phyloP scores from a whole-genome alignment of 1,140 invertebrate genomes.

The Ooceraea biroi region DNA sequence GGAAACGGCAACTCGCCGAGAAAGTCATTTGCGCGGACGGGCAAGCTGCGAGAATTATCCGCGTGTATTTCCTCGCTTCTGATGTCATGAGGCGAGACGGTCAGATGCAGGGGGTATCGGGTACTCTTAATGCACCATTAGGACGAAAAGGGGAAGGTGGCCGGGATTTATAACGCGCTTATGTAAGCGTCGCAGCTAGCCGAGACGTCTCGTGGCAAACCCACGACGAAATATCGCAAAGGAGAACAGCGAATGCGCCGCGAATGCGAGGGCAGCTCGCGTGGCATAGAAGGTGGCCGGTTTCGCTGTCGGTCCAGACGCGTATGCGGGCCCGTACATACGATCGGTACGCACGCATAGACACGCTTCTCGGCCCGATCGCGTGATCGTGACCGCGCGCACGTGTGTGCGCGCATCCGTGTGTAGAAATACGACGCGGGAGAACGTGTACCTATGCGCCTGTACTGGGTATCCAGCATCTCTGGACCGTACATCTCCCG shows the following conservation, averaged over 20 bases:
- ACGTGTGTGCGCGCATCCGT: background rate
- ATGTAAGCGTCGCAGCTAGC: constrained; percentile 24
- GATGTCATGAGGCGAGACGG: too few relatives aligned
- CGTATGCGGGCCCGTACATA: constrained; percentile 37
- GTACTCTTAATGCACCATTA: constrained; percentile 19
- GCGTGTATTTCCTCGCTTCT: background rate
- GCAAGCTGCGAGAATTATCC: background rate
- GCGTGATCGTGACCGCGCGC: constrained; percentile 61
- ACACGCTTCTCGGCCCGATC: constrained; percentile 60
- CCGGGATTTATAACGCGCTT: constrained; percentile 47
- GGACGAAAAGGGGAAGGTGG: background rate
- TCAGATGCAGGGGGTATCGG: background rate
- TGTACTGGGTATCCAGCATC: background rate
- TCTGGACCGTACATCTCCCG: background rate
- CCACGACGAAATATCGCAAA: constrained; percentile 39
- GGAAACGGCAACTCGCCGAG: background rate
- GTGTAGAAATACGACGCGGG: constrained; percentile 17
- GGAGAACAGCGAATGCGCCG: background rate
- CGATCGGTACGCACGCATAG: constrained; percentile 57
- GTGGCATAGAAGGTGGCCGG: constrained; percentile 8
- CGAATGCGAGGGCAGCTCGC: constrained; percentile 20
- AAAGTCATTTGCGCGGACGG: background rate
- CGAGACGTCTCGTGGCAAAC: constrained; percentile 26
- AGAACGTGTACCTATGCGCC: background rate
- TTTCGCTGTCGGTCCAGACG: constrained; percentile 59